Evolutionary conservation across 2,113 vertebrate genomes (phyloP), one percentile per base, ranked within the genome.

Genomic region (Dissostichus mawsoni): DNA sequence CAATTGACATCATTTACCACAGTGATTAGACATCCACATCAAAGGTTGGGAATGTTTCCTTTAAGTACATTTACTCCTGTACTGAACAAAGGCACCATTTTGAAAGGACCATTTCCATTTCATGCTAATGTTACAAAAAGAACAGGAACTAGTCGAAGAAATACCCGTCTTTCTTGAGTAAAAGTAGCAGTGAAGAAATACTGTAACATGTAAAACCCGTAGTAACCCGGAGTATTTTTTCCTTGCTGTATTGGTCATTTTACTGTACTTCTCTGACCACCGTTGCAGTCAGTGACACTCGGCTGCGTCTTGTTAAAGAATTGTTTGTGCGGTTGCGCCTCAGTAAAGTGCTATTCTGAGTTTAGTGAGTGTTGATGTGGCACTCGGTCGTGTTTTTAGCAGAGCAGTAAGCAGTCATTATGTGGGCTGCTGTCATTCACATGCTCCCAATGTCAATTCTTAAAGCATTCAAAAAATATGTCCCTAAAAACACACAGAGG

Each of bases 321-420:
- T 62, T 82, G 84, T 89, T 80, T 74, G 13, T 79, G 85, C 13
- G 65, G 88, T 78, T 1, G 36, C 51, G 80, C n/a, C 51, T 59
- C 62, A 57, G 75, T 75, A 52, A 88, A 78, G 76, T 79, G 74
- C 87, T 91, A 90, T 88, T 92, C 81, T 81, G 81, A 82, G 86
- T 65, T 2, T 0, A 61, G 61, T 55, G 80, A 71, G 80, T 76
- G 86, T 89, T 84, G 84, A 87, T 89, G 92, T 91, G 90, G 91
- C 74, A 5, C 70, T 69, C 25, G 0, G 44, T 53, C 50, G 63
- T 89, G 87, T 85, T 88, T 86, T 82, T 20, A 71, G 74, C 55
- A 0, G 2, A 73, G 58, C 82, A 25, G 71, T 52, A 83, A 83
- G 69, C 58, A 11, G 47, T 89, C 75, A 90, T 92, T 92, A 91